phyloP scores from a whole-genome alignment of 2,113 vertebrate species.

The Dolichallabes microphthalmus region DNA sequence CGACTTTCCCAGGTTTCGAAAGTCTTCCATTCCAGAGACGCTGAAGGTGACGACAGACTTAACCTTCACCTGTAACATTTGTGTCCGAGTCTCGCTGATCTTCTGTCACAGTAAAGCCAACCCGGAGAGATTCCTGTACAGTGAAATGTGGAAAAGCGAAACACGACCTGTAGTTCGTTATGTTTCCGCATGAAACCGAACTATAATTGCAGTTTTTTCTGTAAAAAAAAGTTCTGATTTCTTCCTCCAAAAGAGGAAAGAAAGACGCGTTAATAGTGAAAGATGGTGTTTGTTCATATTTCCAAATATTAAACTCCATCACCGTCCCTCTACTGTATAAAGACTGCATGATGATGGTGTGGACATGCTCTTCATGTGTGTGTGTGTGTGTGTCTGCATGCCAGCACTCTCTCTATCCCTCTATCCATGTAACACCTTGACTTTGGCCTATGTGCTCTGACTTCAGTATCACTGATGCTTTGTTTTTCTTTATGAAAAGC shows the following conservation, averaged over 20 bases:
- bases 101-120: background rate
- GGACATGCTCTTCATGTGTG: slow-evolving; percentile 10
- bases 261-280: background rate
- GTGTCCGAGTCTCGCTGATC: background rate
- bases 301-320: too few relatives aligned
- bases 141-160: background rate
- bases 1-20: slow-evolving; percentile 14
- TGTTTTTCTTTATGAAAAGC: background rate
- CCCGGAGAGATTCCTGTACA: background rate
- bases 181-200: slow-evolving; percentile 7
- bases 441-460: background rate
- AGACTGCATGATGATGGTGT: slow-evolving; percentile 25
- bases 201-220: background rate
- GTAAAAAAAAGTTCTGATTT: background rate
- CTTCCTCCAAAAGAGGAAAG: background rate
- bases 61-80: background rate
- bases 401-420: slow-evolving; percentile 1
- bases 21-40: slow-evolving; percentile 34
- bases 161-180: background rate
- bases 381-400: slow-evolving; percentile 44
- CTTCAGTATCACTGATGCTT: background rate
- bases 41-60: background rate
- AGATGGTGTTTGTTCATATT: background rate
- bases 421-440: background rate
- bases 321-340: background rate